These are phyloP conservation scores for Drosophila phalerata DNA, from an alignment of 2,888 invertebrate genomes.

Conservation along the genomic window DNA sequence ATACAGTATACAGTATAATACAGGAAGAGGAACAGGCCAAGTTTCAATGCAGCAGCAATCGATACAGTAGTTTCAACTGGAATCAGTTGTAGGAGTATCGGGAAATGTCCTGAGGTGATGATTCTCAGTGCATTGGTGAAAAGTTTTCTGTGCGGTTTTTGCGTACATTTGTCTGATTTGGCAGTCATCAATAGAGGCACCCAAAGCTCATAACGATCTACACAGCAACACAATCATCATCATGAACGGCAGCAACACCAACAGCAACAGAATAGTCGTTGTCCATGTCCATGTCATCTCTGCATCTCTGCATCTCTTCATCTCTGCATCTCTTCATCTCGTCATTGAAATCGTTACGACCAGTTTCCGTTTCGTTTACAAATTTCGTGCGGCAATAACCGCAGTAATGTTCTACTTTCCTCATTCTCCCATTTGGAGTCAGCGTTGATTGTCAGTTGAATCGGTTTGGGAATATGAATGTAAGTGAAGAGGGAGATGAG, in stretches of 20 bases:
- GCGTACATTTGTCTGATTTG: slow-evolving; percentile 79
- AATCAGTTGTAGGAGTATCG: neutral
- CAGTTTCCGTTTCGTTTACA: slow-evolving; percentile 77
- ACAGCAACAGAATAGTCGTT: slow-evolving; percentile 29
- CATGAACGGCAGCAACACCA: slow-evolving; percentile 19
- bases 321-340: slow-evolving; percentile 66
- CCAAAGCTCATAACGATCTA: slow-evolving; percentile 37
- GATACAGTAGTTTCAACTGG: neutral
- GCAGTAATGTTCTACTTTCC: slow-evolving; percentile 63
- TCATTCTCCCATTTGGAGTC: slow-evolving; percentile 5
- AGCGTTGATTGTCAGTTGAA: slow-evolving; percentile 61
- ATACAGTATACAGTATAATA: neutral
- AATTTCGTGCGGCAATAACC: slow-evolving; percentile 77
- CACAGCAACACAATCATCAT: slow-evolving; percentile 29
- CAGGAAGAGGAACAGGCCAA: slow-evolving; percentile 36
- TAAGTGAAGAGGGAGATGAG: neutral
- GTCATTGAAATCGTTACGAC: slow-evolving; percentile 78
- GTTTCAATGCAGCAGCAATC: slow-evolving; percentile 41
- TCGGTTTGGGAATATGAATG: slow-evolving; percentile 52
- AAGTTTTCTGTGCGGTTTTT: slow-evolving; percentile 74
- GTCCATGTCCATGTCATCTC: slow-evolving; percentile 70
- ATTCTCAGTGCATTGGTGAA: slow-evolving; percentile 67
- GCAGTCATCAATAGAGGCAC: slow-evolving; percentile 62
- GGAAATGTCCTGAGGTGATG: slow-evolving; percentile 59
- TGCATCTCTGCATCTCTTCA: slow-evolving; percentile 54